Base-by-base conservation (phyloP, 1,140 invertebrate species). In the Musca vetustissima region DNA sequence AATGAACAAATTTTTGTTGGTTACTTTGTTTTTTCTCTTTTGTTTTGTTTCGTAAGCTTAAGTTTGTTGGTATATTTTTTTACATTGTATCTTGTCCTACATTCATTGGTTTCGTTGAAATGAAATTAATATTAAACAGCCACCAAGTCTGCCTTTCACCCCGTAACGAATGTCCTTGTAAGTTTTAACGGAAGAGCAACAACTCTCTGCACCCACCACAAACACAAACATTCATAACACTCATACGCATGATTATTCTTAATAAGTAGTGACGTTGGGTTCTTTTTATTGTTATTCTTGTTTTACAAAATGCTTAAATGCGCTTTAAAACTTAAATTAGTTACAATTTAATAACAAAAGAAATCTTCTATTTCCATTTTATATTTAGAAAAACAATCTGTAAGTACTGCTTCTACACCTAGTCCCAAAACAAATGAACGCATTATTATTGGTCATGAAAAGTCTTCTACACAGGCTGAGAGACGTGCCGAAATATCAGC, bases 381-480 rank as follows among this genome's bases (percentile, higher is more conserved):
- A 78, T 69, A 66, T 65, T 78, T 75, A 79, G 65, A 81, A 69
- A 75, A 59, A 71, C 48, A 76, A 79, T 47, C 72, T 21, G 77
- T 76, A 7, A 78, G 75, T 67, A 75, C 73, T 65, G 73, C 73
- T 59, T 66, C 65, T 14, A 66, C 69, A 17, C 70, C 72, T 59
- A 79, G 75, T 66, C 80, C 78, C 24, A 78, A 80, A 66, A 73
- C 79, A 25, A 85, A 85, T 72, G 92, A 93, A 79, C 87, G 92
- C 71, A 92, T 93, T 70, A 93, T 93, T 70, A 92, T 93, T 75
- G 91, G 92, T 13, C 91, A 91, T 71, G 92, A 93, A 78, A 91
- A 90, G 73, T 85, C 78, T 79, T 83, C 8, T 61, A 71, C 72
- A 55, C 76, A 76, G 59, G 77, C 74, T 0, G 75, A 80, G 36